A percentile compares a stretch with the other conserved stretches of the same genome.
Conservation (phyloP, 2,113 vertebrate genomes). For the Odontesthes bonariensis region DNA sequence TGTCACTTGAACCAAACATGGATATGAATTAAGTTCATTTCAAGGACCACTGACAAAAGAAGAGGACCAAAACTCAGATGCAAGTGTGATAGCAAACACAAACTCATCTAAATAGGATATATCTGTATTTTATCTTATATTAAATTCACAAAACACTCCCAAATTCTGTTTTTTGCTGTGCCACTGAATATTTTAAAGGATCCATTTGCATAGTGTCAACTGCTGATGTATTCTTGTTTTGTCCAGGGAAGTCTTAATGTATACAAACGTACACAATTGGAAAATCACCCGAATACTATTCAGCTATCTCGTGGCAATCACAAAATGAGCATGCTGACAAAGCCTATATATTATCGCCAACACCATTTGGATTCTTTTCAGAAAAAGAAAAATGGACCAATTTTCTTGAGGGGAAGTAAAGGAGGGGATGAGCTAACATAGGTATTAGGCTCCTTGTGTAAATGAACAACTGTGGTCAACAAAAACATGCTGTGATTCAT, state of each 20-base stretch:
- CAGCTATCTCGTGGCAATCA: conserved; percentile 44
- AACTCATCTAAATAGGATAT: background rate
- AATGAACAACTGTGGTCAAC: conserved; percentile 69
- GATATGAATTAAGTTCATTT: background rate
- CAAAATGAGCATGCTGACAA: conserved; percentile 64
- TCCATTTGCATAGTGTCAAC: background rate
- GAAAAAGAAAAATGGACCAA: conserved; percentile 33
- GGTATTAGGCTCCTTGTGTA: conserved; percentile 58
- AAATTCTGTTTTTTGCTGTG: background rate
- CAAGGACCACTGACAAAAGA: background rate
- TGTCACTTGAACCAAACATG: too few relatives aligned
- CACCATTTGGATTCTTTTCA: conserved; percentile 52
- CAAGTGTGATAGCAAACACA: too few relatives aligned
- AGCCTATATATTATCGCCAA: conserved; percentile 52
- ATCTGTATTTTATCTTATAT: background rate
- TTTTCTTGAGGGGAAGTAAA: conserved; percentile 9
- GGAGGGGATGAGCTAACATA: conserved; percentile 25
- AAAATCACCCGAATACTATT: conserved; percentile 33
- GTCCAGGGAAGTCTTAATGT: background rate
- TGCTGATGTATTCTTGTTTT: conserved; percentile 29
- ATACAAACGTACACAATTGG: conserved; percentile 24
- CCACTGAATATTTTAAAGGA: background rate
- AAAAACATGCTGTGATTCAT: conserved; percentile 68
- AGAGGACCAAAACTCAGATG: background rate
- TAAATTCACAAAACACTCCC: background rate